These are phyloP conservation scores for Sericinus montela DNA, from an alignment of 2,888 invertebrate species.

Conservation along the genomic window DNA sequence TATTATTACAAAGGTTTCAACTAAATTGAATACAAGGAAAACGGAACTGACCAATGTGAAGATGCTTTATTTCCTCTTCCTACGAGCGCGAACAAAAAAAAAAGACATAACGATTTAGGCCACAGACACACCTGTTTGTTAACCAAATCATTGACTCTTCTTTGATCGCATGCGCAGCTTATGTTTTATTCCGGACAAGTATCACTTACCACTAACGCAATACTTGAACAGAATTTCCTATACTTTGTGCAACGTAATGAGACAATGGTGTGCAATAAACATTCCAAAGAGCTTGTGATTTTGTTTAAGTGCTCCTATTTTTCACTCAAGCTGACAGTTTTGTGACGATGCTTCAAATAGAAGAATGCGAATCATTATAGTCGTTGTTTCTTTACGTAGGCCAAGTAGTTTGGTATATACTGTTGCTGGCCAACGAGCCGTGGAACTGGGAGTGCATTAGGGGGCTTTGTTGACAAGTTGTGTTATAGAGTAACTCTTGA, in stretches of 20 bases:
- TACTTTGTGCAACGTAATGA: neutral
- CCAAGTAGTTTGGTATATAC: too few species aligned
- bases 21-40: slow-evolving; percentile 6
- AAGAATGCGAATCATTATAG: neutral
- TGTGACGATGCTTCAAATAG: neutral
- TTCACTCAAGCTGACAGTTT: neutral
- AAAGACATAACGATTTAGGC: neutral
- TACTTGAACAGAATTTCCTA: slow-evolving; percentile 1
- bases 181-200: slow-evolving; percentile 2
- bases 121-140: neutral
- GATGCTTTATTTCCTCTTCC: slow-evolving; percentile 4
- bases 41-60: neutral
- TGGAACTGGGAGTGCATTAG: slow-evolving; percentile 10
- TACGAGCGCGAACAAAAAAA: neutral
- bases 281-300: neutral
- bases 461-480: neutral
- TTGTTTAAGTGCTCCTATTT: neutral
- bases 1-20: neutral
- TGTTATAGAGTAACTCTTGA: neutral
- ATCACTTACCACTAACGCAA: neutral
- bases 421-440: slow-evolving; percentile 1
- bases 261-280: neutral
- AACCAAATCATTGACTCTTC: neutral
- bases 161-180: neutral
- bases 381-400: neutral